phyloP scores from a whole-genome alignment of 2,888 invertebrate genomes.

The Netelia fuscicornis region DNA sequence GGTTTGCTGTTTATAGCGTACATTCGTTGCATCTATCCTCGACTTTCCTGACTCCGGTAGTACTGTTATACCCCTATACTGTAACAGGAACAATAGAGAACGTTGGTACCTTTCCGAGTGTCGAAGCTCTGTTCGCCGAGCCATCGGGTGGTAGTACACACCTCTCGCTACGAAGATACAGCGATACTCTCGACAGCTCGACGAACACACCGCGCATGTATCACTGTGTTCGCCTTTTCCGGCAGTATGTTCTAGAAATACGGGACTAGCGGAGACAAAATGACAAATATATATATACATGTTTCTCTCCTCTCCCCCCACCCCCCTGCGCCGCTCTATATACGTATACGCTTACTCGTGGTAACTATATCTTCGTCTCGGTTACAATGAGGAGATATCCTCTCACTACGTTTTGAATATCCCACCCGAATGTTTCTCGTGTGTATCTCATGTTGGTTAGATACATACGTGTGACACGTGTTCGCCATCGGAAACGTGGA shows the following conservation, averaged over 20 bases:
- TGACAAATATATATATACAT: neutral
- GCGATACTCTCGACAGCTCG: neutral
- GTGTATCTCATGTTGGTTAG: constrained; percentile 22
- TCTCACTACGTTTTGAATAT: constrained; percentile 38
- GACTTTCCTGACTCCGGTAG: constrained; percentile 10
- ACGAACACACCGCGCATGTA: neutral
- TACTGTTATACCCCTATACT: constrained; percentile 6
- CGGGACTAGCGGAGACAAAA: neutral
- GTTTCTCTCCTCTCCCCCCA: no score
- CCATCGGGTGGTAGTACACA: neutral
- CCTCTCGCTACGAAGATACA: neutral
- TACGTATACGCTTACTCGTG: neutral
- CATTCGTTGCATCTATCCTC: constrained; percentile 31
- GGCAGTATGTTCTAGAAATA: constrained; percentile 10
- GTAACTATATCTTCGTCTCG: constrained; percentile 27
- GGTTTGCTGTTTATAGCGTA: neutral
- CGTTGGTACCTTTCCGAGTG: constrained; percentile 39
- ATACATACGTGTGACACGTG: constrained; percentile 21
- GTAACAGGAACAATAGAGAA: constrained; percentile 40
- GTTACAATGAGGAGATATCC: constrained; percentile 32
- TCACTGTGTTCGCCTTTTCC: neutral
- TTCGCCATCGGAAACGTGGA: constrained; percentile 40
- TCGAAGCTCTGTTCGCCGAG: constrained; percentile 8
- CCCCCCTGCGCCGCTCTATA: no score
- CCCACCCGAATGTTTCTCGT: constrained; percentile 28